Evolutionary conservation across 2,113 vertebrate species (phyloP).

Genomic region (Oreochromis spilurus): DNA sequence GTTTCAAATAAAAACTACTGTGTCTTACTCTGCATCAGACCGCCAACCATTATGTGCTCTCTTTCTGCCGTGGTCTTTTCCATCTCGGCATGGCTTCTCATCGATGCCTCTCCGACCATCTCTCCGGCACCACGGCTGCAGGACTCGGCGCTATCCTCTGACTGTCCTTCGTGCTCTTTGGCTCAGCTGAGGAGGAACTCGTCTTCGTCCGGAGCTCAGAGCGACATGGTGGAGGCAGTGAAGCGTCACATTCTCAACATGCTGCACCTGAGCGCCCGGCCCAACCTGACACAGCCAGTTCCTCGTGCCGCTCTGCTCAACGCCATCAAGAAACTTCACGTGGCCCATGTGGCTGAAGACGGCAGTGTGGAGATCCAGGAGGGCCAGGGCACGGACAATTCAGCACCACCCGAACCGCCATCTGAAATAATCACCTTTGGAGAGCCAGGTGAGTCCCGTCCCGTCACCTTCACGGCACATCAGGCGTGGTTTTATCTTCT

Average conservation of each 20-base stretch:
- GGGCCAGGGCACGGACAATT: slow-evolving; percentile 68
- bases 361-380: slow-evolving; percentile 92
- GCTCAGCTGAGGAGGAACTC: slow-evolving; percentile 79
- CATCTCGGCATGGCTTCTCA: slow-evolving; percentile 76
- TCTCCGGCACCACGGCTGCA: slow-evolving; percentile 11
- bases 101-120: slow-evolving; percentile 69
- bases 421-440: slow-evolving; percentile 96
- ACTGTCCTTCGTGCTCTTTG: slow-evolving; percentile 85
- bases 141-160: slow-evolving; percentile 64
- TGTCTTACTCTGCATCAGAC: not conserved
- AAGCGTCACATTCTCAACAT: slow-evolving; percentile 95
- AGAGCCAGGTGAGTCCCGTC: slow-evolving; percentile 71
- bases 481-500: not conserved
- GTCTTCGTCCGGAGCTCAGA: slow-evolving; percentile 69
- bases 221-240: slow-evolving; percentile 94
- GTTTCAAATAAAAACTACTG: not conserved
- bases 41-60: slow-evolving; percentile 78
- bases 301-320: slow-evolving; percentile 92
- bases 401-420: slow-evolving; percentile 77
- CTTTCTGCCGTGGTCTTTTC: slow-evolving; percentile 78
- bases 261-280: slow-evolving; percentile 91
- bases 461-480: too few species aligned
- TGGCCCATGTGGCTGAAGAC: slow-evolving; percentile 86
- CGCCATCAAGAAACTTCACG: slow-evolving; percentile 90
- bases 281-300: slow-evolving; percentile 90